Percentiles rank a stretch among this genome's conserved stretches.
These are phyloP conservation scores for Ibycter americanus DNA, from an alignment of 2,797 vertebrate species.

Conservation along the genomic window DNA sequence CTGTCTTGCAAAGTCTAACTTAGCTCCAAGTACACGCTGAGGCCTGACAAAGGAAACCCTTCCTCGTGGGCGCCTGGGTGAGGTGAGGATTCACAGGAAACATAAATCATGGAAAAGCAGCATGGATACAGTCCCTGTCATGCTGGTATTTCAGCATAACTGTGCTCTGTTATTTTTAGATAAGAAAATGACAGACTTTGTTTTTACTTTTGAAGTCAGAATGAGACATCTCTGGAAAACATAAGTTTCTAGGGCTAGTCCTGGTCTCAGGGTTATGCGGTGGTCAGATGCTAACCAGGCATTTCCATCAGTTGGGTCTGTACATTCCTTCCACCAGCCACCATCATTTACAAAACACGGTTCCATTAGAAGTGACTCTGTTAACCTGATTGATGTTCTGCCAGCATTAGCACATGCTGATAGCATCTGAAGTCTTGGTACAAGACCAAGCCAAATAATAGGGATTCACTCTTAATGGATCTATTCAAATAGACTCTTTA, in stretches of 20 bases:
- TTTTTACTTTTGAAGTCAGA: conserved; percentile 35
- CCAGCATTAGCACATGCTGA: background rate
- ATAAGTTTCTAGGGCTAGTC: background rate
- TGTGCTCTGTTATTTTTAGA: background rate
- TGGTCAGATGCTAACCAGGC: conserved; percentile 7
- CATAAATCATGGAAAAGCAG: background rate
- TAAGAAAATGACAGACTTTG: background rate
- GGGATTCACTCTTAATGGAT: accelerated
- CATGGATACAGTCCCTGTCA: background rate
- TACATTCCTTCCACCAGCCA: background rate
- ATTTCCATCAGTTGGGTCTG: background rate
- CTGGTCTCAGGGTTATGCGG: background rate
- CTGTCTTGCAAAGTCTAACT: background rate
- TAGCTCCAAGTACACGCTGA: background rate
- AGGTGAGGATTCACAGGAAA: background rate
- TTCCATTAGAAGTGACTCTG: background rate
- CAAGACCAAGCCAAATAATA: background rate
- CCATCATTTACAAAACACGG: background rate
- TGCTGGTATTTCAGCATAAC: background rate
- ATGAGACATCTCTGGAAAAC: background rate
- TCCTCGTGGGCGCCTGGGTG: accelerated
- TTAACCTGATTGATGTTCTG: background rate
- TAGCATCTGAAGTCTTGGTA: background rate
- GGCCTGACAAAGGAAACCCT: background rate
- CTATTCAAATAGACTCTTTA: background rate